Evolutionary conservation across 2,888 invertebrate species (phyloP), one percentile per base, ranked within the genome.

Genomic region (Gonocerus acuteangulatus): DNA sequence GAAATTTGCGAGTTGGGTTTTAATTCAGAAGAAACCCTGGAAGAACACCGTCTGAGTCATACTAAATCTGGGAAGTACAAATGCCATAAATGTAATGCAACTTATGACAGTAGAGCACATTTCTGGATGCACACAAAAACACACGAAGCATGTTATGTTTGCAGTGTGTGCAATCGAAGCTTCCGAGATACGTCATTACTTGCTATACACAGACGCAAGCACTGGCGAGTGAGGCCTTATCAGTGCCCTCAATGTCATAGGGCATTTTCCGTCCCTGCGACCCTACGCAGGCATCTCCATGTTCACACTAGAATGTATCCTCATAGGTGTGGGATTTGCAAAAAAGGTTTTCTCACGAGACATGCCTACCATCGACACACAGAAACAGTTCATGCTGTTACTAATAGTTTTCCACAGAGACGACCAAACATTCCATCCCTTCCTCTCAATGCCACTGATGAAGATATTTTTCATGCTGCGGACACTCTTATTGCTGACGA

Each of bases 401-500:
- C 32, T 23, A 23, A 58, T 21, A 48, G 15, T 21, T 39, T 57
- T 15, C 45, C 44, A 2, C 45, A 23, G 45, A 34, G 45, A 7
- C 34, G 54, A 11, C 60, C 58, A 39, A 32, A 59, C 36, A 54
- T 59, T 32, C 56, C 62, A 18, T 45, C 62, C 2, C 62, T 66
- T 9, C 64, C 66, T 45, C 60, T 64, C 15, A 66, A 64, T 52
- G 63, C 66, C n/a, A 64, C 66, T 13, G 66, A 66, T 21, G 66
- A 66, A 52, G 66, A 66, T 42, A 62, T 66, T 27, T 56, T 66
- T 45, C 66, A 64, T 7, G 66, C 66, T 11, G 66, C 66, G 4
- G 66, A 66, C 56, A 62, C 62, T 45, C 49, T 66, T 2, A 66
- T 66, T 44, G 48, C 65, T 15, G 62, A 66, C 27, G 64, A 64